Conservation (phyloP, 2,113 vertebrate species). For the Lasiurus borealis region DNA sequence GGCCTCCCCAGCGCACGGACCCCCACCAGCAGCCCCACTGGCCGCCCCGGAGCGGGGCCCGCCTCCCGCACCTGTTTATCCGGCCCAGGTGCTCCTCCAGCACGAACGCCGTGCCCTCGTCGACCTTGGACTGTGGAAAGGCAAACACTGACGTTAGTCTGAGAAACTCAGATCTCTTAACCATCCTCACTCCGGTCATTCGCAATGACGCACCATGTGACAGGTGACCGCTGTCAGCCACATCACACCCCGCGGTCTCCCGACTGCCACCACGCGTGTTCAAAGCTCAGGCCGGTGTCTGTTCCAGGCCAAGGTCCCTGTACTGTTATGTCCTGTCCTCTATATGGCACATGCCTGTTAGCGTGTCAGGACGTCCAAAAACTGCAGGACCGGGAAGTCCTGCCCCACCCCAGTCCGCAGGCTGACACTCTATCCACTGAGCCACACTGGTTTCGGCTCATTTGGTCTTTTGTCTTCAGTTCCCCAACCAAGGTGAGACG, state of each 20-base stretch:
- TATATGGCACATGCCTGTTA: neutral
- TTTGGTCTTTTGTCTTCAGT: neutral
- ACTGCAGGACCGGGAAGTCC: neutral
- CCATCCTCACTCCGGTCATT: constrained; percentile 46
- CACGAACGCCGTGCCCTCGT: constrained; percentile 90
- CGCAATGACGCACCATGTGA: constrained; percentile 36
- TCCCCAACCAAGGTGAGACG: neutral
- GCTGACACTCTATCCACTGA: too few species aligned
- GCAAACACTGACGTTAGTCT: constrained; percentile 56
- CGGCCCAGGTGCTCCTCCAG: constrained; percentile 92
- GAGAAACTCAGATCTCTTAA: constrained; percentile 5
- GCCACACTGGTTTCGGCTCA: too few species aligned
- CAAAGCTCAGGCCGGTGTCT: constrained; percentile 32
- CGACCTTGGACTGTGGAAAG: constrained; percentile 90
- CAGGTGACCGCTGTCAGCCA: constrained; percentile 47
- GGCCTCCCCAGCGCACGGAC: neutral
- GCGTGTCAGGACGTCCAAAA: neutral
- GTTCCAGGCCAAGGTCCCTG: neutral
- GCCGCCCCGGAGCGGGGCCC: too few species aligned
- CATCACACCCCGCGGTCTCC: constrained; percentile 52
- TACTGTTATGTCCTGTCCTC: neutral
- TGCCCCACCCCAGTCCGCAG: too few species aligned
- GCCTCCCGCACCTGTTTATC: constrained; percentile 92
- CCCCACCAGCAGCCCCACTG: fast-evolving
- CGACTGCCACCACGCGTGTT: constrained; percentile 47